phyloP scores from a whole-genome alignment of 2,113 vertebrate genomes.

The Eolophus roseicapilla region DNA sequence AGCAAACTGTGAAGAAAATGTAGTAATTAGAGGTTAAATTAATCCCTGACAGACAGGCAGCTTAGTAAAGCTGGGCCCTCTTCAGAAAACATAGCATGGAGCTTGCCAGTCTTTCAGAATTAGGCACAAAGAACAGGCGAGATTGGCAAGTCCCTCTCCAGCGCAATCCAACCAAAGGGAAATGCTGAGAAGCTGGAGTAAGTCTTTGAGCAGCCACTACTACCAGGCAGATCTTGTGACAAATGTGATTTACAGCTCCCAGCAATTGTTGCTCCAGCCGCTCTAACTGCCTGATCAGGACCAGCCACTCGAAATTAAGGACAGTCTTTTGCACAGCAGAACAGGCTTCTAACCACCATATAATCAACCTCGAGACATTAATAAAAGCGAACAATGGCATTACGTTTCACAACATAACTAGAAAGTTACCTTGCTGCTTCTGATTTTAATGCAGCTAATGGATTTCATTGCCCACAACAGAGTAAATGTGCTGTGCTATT shows the following conservation, averaged over 20 bases:
- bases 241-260: not conserved
- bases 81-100: slow-evolving; percentile 62
- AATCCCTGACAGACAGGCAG: slow-evolving; percentile 78
- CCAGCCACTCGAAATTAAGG: slow-evolving; percentile 22
- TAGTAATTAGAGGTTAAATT: slow-evolving; percentile 82
- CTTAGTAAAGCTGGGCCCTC: slow-evolving; percentile 68
- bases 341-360: not conserved
- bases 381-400: slow-evolving; percentile 7
- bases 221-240: slow-evolving; percentile 24
- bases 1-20: slow-evolving; percentile 77
- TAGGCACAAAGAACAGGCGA: slow-evolving; percentile 57
- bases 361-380: not conserved
- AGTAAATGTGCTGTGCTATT: not conserved
- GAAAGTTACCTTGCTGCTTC: slow-evolving; percentile 27
- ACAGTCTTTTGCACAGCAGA: not conserved
- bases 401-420: slow-evolving; percentile 29
- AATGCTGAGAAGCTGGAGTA: not conserved
- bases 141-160: slow-evolving; percentile 17
- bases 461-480: not conserved
- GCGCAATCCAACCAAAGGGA: slow-evolving; percentile 35
- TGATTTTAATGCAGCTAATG: slow-evolving; percentile 2
- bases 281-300: slow-evolving; percentile 30
- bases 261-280: not conserved
- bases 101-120: slow-evolving; percentile 68
- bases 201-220: slow-evolving; percentile 20